Evolutionary conservation across 2,113 vertebrate genomes (phyloP), one percentile per base, ranked within the genome.

Genomic region (Spilogale gracilis): DNA sequence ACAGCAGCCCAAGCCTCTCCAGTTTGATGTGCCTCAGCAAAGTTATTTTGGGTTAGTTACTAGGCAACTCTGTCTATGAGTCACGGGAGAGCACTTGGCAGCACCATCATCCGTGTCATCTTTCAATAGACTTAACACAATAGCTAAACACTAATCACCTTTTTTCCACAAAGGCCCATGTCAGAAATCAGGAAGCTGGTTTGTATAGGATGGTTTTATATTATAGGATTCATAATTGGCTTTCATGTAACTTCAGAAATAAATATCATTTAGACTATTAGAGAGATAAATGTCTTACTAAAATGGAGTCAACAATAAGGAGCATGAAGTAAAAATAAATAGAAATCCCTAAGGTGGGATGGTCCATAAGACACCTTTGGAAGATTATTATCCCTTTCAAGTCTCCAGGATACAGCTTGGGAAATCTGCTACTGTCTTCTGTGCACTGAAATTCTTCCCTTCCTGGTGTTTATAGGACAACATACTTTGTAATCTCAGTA

Each of bases 31-130:
- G 56, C 88, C 61, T 98, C 90, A 67, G 81, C 71, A 20, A 82
- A 95, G 95, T 91, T 97, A 98, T 97, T 98, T 96, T 97, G 76
- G 85, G 95, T 92, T 89, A 82, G 97, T 98, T 98, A 97, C 98
- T 86, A 98, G 85, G 97, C 97, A 98, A 96, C 96, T 81, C 63
- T 30, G 13, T 13, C 91, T 96, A 20, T 96, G 97, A 97, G 94
- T 97, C 95, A 94, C 48, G 20, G 87, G 81, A 82, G 81, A 94
- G 63, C 88, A 48, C 87, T 89, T 56, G 10, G 90, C 45, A 76
- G 71, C 60, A 84, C 80, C 63, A 54, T 67, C 43, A 90, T 56
- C 61, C 0, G 0, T 95, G 94, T 95, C 95, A 93, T 97, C 95
- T 94, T 96, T 96, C 92, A 95, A 96, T 20, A 96, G 90, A 95